Base-by-base conservation (phyloP, 2,113 vertebrate species). In the Prunella himalayana region DNA sequence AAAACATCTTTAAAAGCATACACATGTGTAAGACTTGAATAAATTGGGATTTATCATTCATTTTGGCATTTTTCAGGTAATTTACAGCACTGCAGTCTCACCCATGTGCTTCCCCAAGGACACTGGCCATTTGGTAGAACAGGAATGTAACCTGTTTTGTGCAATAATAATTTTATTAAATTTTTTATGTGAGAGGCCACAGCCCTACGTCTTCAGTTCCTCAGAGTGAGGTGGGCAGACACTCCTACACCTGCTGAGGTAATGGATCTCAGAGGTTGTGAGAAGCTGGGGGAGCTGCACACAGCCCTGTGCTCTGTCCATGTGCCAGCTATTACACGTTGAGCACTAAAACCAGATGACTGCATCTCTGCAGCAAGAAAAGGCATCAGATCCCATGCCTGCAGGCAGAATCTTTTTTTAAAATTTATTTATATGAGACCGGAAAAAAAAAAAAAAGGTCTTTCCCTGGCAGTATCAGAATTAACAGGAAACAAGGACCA, bases 311-410 rank as follows among this genome's bases (percentile, higher is more conserved):
- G 1, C 59, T 82, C 85, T 82, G 76, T 57, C 78, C 75, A 41
- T 56, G 50, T 86, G 92, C 92, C 95, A 96, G 37, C 80, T 88
- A 50, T 88, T 86, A 93, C 76, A 88, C 35, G 63, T 18, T 27
- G 50, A 95, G 79, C 82, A 65, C 96, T 77, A 45, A 93, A 92
- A 94, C 82, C 90, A 96, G 85, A 94, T 45, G 90, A 82, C 90
- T 86, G 42, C 63, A 39, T 47, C 66, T 57, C 79, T 4, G 1
- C 82, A 78, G 59, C 45, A 86, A 92, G 88, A 73, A 92, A 92
- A 92, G 71, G 71, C 86, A 86, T 39, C 68, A 80, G 88, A 92
- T 86, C 71, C 76, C 47, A 65, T n/a, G 91, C 86, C 92, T 94
- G 88, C 68, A 66, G 94, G 80, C 86, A 81, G 50, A 73, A n/a